These are phyloP conservation scores for Zoanthus gigantus DNA, from an alignment of 92 coral and sea anemone genomes.

Conservation along the genomic window DNA sequence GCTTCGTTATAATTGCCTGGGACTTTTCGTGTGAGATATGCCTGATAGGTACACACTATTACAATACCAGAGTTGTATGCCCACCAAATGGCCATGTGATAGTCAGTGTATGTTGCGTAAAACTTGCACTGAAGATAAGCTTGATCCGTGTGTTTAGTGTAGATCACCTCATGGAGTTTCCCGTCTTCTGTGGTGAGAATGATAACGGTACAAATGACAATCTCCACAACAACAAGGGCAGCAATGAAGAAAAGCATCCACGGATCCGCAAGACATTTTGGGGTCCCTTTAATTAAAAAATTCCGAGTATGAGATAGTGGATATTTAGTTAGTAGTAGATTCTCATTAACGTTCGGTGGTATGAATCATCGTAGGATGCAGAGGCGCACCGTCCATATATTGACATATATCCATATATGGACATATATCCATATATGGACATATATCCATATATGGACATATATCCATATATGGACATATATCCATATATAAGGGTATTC, in stretches of 20 bases:
- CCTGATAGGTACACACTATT: slow-evolving; percentile 85
- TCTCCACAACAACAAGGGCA: slow-evolving; percentile 70
- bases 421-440: no score
- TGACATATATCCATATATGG: no score
- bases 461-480: no score
- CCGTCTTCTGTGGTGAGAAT: slow-evolving; percentile 58
- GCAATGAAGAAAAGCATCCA: slow-evolving; percentile 78
- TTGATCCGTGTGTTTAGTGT: slow-evolving; percentile 64
- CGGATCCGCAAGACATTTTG: slow-evolving; percentile 77
- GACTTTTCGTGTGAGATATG: slow-evolving; percentile 87
- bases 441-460: no score
- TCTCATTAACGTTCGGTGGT: no score
- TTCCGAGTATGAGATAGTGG: no score
- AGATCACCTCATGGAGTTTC: slow-evolving; percentile 57
- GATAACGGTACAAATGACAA: slow-evolving; percentile 62
- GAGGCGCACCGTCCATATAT: no score
- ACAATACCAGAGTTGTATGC: slow-evolving; percentile 83
- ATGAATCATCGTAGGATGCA: no score
- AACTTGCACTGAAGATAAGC: slow-evolving; percentile 78
- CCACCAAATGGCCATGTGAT: slow-evolving; percentile 89
- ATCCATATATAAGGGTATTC: no score
- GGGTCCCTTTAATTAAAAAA: slow-evolving; percentile 58
- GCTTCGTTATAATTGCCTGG: slow-evolving; percentile 97
- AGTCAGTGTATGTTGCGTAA: slow-evolving; percentile 67
- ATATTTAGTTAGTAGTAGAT: no score